Percentiles rank a stretch among this genome's conserved stretches.
These are phyloP conservation scores for Rosalia funebris DNA, from an alignment of 2,888 invertebrate genomes.

Conservation along the genomic window DNA sequence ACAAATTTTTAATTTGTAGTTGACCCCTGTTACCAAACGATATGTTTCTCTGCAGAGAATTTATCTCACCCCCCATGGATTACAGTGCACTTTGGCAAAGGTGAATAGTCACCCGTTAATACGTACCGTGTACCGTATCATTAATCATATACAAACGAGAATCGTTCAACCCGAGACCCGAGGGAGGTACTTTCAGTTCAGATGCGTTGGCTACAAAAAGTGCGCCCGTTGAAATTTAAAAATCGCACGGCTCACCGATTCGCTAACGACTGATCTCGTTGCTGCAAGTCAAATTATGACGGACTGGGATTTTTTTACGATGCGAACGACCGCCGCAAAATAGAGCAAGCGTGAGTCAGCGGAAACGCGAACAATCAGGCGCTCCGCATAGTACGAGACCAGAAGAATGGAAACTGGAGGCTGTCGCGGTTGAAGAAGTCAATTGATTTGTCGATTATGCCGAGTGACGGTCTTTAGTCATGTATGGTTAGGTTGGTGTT, in stretches of 20 bases:
- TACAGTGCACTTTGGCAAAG: too few relatives aligned
- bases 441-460: constrained; percentile 29
- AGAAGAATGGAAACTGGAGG: constrained; percentile 10
- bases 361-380: constrained; percentile 25
- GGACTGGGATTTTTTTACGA: constrained; percentile 23
- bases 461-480: constrained; percentile 13
- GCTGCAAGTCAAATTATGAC: constrained; percentile 18
- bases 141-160: constrained; percentile 13
- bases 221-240: constrained; percentile 1
- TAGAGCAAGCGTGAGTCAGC: constrained; percentile 28
- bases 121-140: constrained; percentile 4
- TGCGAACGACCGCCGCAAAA: constrained; percentile 28
- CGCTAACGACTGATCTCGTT: constrained; percentile 1
- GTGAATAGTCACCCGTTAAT: too few relatives aligned
- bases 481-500: constrained; percentile 13
- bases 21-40: too few relatives aligned
- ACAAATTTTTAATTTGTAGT: too few relatives aligned
- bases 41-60: too few relatives aligned
- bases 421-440: constrained; percentile 19
- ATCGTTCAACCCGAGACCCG: neutral
- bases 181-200: neutral
- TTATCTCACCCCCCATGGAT: too few relatives aligned
- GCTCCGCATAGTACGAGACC: constrained; percentile 20
- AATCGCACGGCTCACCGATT: too few relatives aligned
- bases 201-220: constrained; percentile 5